Percentiles rank a stretch among this genome's conserved stretches.
Evolutionary conservation across 2,113 vertebrate species (phyloP).

Genomic region (Alaudala cheleensis): DNA sequence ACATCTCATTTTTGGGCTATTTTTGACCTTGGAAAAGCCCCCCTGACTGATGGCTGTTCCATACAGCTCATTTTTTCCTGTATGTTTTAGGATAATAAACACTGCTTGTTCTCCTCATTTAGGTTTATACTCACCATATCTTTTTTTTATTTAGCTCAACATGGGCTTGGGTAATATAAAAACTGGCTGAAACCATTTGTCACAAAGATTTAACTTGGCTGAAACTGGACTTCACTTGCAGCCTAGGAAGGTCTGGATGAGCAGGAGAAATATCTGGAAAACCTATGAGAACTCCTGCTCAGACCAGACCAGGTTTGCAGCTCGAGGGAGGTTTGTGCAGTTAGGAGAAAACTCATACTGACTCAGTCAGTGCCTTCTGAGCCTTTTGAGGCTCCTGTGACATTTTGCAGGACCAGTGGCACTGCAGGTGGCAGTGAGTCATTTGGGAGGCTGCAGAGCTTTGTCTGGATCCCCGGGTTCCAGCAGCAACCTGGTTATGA

Average conservation of each 20-base stretch:
- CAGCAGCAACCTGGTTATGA: conserved; percentile 30
- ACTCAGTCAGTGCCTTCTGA: neutral
- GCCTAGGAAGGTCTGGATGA: neutral
- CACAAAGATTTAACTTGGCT: neutral
- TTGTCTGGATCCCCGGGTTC: neutral
- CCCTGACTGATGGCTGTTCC: neutral
- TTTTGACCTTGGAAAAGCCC: neutral
- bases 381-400: neutral
- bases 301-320: neutral
- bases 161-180: neutral
- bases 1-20: neutral
- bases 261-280: neutral
- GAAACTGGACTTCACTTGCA: neutral
- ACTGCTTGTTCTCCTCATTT: neutral
- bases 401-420: neutral
- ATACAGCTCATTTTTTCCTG: neutral
- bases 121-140: neutral
- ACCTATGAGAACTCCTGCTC: neutral
- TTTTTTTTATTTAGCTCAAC: neutral
- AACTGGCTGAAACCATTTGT: neutral
- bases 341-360: neutral
- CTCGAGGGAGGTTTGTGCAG: neutral
- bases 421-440: conserved; percentile 13
- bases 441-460: conserved; percentile 12
- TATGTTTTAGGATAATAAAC: neutral